phyloP scores from a whole-genome alignment of 2,113 vertebrate species.

The Ictidomys tridecemlineatus region DNA sequence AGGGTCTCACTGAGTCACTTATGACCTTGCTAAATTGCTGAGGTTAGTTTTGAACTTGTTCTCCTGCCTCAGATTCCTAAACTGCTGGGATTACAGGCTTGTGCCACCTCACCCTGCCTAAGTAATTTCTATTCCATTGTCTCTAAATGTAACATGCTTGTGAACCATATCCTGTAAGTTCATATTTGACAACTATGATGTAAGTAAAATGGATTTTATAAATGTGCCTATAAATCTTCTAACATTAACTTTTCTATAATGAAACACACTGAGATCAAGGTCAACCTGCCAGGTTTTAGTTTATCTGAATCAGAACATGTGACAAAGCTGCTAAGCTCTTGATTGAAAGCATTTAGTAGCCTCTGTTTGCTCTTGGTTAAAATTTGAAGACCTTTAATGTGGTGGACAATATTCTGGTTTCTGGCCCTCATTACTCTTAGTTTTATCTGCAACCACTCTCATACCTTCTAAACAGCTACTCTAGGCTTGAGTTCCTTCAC shows the following conservation, averaged over 20 bases:
- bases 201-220: not conserved
- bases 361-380: not conserved
- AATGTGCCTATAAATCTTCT: not conserved
- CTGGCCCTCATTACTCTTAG: not conserved
- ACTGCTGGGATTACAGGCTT: no score
- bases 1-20: no score
- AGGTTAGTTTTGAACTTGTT: no score
- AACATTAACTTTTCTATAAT: not conserved
- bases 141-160: not conserved
- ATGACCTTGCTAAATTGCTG: no score
- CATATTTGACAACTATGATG: not conserved
- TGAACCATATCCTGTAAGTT: not conserved
- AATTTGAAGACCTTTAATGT: not conserved
- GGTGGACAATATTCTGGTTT: not conserved
- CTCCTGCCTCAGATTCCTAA: no score
- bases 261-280: not conserved
- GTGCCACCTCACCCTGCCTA: not conserved
- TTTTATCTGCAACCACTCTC: not conserved
- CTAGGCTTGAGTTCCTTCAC: not conserved
- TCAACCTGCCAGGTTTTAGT: not conserved
- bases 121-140: conserved; percentile 24
- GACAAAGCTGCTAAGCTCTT: not conserved
- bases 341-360: not conserved
- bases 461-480: not conserved
- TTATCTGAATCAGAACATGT: not conserved